Evolutionary conservation across 2,797 vertebrate genomes (phyloP), one percentile per base, ranked within the genome.

Genomic region (Poliocrania exsul): DNA sequence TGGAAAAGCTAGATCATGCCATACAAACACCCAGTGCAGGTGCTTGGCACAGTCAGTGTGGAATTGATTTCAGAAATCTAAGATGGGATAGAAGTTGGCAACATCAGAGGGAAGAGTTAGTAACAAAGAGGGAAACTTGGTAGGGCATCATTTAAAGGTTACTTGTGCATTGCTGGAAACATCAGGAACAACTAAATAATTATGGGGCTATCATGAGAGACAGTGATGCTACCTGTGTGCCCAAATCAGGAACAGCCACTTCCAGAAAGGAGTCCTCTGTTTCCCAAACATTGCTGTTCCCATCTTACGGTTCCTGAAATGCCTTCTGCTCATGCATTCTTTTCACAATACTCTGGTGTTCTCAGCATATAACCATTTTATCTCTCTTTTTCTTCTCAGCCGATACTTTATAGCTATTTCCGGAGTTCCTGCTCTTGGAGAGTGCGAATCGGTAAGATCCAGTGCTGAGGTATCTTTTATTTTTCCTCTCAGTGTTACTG

Each of bases 371-470:
- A 92, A 94, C 16, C 23, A 28, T 37, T 44, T 86, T 38, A 3
- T 78, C 83, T 65, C 5, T 85, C 42, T 90, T 46, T 96, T 58
- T 97, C 57, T 83, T 83, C 67, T 92, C 95, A 99, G 99, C 99
- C 99, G 0, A 88, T 99, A 87, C 99, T 99, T 87, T 98, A 99
- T 87, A 98, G 99, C 94, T 99, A 99, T 97, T 99, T 99, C 98
- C 98, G 99, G 98, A 99, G 99, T 86, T 99, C 99, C 88, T 99
- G 99, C 92, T 98, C 99, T 26, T 99, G 99, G 99, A 99, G 99
- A 97, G 99, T 99, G 50, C 98, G 99, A 94, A 99, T 99, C 0
- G 99, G 99, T 99, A 98, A 99, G 99, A 86, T 31, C 33, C 35
- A 28, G 6, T 44, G 9, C 54, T 85, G 6, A 46, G 21, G 49